phyloP scores from a whole-genome alignment of 2,113 vertebrate species.

The Budorcas taxicolor region DNA sequence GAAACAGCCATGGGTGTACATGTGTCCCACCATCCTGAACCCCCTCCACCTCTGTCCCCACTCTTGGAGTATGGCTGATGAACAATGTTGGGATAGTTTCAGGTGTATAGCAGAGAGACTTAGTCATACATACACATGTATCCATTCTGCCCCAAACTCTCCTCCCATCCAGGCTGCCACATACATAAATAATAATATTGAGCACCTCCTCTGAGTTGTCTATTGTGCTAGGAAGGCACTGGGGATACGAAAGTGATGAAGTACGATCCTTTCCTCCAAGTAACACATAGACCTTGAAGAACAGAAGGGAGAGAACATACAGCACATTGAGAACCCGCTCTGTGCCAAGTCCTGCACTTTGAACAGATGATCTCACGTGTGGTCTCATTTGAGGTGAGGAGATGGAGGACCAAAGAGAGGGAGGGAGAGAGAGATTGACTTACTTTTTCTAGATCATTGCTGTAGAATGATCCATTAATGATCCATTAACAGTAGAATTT shows the following conservation, averaged over 20 bases:
- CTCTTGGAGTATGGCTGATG: neutral
- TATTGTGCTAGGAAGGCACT: neutral
- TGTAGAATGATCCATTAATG: neutral
- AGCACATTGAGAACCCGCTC: neutral
- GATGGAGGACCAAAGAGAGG: neutral
- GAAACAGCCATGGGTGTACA: neutral
- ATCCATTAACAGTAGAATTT: neutral
- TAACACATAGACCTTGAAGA: neutral
- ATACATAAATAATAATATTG: neutral
- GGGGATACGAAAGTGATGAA: neutral
- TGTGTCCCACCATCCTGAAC: fast-evolving
- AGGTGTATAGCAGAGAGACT: neutral
- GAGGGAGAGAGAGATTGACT: neutral
- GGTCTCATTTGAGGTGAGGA: neutral
- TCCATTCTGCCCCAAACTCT: neutral
- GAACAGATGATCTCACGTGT: neutral
- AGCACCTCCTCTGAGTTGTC: neutral
- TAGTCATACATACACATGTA: neutral
- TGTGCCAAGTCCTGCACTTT: neutral
- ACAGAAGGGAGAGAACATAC: neutral
- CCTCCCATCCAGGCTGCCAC: neutral
- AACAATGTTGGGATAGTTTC: neutral
- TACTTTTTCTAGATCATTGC: neutral
- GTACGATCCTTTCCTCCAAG: neutral
- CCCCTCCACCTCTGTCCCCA: neutral